Conservation (phyloP, 2,797 vertebrate genomes). For the Neoniphon sammara region DNA sequence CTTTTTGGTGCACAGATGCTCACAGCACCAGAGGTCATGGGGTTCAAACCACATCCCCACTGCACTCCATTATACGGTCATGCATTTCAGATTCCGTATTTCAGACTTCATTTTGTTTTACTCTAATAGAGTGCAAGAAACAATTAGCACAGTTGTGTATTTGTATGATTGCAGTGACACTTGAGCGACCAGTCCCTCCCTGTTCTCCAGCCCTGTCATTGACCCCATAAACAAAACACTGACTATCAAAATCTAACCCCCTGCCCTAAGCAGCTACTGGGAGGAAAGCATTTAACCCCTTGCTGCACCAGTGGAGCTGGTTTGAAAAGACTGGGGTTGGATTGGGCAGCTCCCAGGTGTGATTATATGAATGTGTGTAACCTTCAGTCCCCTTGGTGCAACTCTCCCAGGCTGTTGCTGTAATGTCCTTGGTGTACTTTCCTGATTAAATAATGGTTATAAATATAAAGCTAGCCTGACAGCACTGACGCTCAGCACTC, state of each 20-base stretch:
- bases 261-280: not conserved
- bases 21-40: no score
- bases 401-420: not conserved
- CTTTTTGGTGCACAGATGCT: not conserved
- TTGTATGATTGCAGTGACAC: not conserved
- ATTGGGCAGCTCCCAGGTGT: not conserved
- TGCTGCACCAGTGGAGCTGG: constrained; percentile 17
- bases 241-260: not conserved
- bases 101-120: not conserved
- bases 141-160: not conserved
- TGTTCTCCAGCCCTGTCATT: constrained; percentile 7
- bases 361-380: not conserved
- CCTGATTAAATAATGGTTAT: not conserved
- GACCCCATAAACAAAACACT: constrained; percentile 3
- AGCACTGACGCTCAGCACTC: not conserved
- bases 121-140: constrained; percentile 3
- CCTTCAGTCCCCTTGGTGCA: not conserved
- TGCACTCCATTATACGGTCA: constrained; percentile 3
- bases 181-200: not conserved
- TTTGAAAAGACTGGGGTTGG: constrained; percentile 7
- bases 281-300: constrained; percentile 24
- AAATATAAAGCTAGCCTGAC: not conserved
- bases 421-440: not conserved
- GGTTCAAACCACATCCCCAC: constrained; percentile 9
- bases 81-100: constrained; percentile 2